Evolutionary conservation across 1,140 invertebrate genomes (phyloP).

Genomic region (Notospermus geniculatus): DNA sequence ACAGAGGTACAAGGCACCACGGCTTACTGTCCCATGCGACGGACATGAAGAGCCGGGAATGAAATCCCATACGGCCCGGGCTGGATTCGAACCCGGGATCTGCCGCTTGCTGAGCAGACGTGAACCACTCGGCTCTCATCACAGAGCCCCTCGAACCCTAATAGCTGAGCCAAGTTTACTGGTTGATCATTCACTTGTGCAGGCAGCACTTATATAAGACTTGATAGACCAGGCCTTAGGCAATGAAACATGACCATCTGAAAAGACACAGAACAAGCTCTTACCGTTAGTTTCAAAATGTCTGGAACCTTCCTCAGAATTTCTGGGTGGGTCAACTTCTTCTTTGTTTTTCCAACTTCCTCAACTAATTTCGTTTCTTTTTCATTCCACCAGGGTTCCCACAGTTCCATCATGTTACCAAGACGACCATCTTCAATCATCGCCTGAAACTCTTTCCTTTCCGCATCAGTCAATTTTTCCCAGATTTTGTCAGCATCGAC

Average conservation of each 20-base stretch:
- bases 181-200: too few species aligned
- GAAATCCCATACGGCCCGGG: too few species aligned
- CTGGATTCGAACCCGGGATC: too few species aligned
- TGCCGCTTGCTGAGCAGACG: too few species aligned
- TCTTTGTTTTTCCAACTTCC: neutral
- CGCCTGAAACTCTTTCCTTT: slow-evolving; percentile 41
- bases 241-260: neutral
- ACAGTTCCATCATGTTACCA: slow-evolving; percentile 43
- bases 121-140: too few species aligned
- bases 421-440: slow-evolving; percentile 42
- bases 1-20: too few species aligned
- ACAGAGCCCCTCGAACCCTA: too few species aligned
- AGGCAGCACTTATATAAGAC: neutral
- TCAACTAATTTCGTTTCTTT: slow-evolving; percentile 20
- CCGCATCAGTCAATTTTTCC: slow-evolving; percentile 37
- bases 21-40: too few species aligned
- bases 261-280: neutral
- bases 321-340: slow-evolving; percentile 7
- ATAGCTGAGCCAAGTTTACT: too few species aligned
- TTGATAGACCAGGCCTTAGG: neutral
- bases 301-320: slow-evolving; percentile 23
- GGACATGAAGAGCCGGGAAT: too few species aligned
- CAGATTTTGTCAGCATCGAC: slow-evolving; percentile 37
- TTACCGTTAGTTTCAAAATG: slow-evolving; percentile 18
- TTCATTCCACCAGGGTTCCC: slow-evolving; percentile 49